Conservation (phyloP, 2,888 invertebrate species). For the Melanophora roralis region DNA sequence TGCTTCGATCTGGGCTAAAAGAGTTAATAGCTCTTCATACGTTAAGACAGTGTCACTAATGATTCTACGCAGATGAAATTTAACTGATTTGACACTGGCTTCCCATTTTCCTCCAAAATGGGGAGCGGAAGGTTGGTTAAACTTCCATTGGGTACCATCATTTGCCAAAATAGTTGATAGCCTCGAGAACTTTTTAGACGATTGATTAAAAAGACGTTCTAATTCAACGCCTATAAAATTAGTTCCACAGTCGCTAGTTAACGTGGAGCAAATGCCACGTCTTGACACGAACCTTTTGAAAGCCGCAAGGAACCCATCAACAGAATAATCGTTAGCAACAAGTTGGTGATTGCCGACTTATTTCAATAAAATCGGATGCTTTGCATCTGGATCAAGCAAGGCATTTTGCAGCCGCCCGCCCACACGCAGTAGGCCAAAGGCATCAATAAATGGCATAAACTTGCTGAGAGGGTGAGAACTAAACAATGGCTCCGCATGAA, state of each 20-base stretch:
- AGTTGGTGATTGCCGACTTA: not conserved
- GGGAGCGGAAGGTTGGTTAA: no score
- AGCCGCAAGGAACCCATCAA: constrained; percentile 39
- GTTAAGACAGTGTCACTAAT: no score
- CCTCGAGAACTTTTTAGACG: no score
- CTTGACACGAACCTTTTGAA: no score
- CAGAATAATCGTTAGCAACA: constrained; percentile 7
- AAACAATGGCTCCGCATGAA: not conserved
- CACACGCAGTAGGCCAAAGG: constrained; percentile 5
- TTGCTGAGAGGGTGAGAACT: constrained; percentile 12
- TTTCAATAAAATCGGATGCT: constrained; percentile 26
- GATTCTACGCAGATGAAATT: no score
- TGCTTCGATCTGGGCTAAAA: no score
- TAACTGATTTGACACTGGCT: no score
- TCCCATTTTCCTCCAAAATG: no score
- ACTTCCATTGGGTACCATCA: no score
- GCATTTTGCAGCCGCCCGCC: constrained; percentile 9
- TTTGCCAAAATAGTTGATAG: no score
- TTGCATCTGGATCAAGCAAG: constrained; percentile 5
- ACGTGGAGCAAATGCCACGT: no score
- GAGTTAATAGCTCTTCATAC: no score
- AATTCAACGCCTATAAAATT: constrained; percentile 11
- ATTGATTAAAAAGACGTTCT: not conserved
- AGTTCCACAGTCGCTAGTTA: constrained; percentile 40
- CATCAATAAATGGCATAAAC: constrained; percentile 12